These are phyloP conservation scores for Vollenhovia emeryi DNA, from an alignment of 1,140 invertebrate species.

Conservation along the genomic window DNA sequence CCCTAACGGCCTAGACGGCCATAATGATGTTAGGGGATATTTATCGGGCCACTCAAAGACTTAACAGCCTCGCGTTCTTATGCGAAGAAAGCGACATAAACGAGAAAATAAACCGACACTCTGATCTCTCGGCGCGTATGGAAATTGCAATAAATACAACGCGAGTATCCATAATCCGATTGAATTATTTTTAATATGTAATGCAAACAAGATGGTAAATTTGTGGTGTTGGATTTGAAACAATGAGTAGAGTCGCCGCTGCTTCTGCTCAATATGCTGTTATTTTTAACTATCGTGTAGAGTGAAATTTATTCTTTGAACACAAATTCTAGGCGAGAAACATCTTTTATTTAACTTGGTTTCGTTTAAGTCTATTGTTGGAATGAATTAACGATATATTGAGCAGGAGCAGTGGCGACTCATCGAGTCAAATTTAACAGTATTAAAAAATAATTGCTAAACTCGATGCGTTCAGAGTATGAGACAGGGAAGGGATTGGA, in stretches of 20 bases:
- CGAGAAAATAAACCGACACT: background rate
- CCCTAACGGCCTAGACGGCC: conserved; percentile 32
- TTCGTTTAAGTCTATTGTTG: too few relatives aligned
- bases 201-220: background rate
- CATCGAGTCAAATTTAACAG: too few relatives aligned
- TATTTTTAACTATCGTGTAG: too few relatives aligned
- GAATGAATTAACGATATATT: too few relatives aligned
- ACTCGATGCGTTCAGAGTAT: background rate
- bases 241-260: too few relatives aligned
- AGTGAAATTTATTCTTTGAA: too few relatives aligned
- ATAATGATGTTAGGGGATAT: conserved; percentile 40
- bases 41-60: conserved; percentile 44
- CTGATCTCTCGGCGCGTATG: background rate
- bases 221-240: too few relatives aligned
- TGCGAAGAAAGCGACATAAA: background rate
- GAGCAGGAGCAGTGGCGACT: too few relatives aligned
- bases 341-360: too few relatives aligned
- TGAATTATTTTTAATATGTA: background rate
- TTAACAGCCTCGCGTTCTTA: conserved; percentile 27
- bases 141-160: background rate
- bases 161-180: background rate
- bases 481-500: conserved; percentile 18
- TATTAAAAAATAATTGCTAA: conserved; percentile 65
- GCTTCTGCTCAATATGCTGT: too few relatives aligned
- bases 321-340: too few relatives aligned